Evolutionary conservation across 2,797 vertebrate species (phyloP), one percentile per base, ranked within the genome.

Genomic region (Ceyx erithaca): DNA sequence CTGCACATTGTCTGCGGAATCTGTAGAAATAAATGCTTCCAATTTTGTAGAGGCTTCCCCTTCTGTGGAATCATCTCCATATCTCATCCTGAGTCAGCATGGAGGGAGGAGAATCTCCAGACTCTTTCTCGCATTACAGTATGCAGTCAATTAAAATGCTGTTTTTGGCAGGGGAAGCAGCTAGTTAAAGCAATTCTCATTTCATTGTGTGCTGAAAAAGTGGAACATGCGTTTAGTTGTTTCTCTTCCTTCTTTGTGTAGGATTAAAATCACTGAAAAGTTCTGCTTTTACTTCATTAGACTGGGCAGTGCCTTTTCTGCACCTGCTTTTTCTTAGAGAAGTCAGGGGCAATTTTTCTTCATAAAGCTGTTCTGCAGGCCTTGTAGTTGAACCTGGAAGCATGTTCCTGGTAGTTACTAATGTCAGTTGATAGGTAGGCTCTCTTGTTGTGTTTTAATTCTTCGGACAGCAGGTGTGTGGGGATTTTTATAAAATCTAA

Each of bases 61-160:
- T 71, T 80, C 20, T n/a, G 16, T 71, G 12, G 41, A 72, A 33
- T n/a, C 8, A n/a, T 89, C 9, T 51, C 6, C 19, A 18, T n/a
- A 20, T 78, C 80, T 70, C 17, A 17, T 43, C 43, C 8, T 31
- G 25, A 64, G 11, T 51, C 62, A 43, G 52, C 66, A 64, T 8
- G 13, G 30, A 75, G 49, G 10, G 37, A 63, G 6, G 11, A 57
- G 46, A 49, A n/a, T 57, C 28, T 72, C 43, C 1, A 5, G 51
- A 85, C 49, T 18, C 12, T 51, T 90, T 82, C 18, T 67, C 59
- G 59, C 12, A 20, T 35, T 55, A 20, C 13, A 2, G 62, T 54
- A 63, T 1, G 1, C 13, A 45, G 31, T 12, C 0, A 2, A n/a
- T 7, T 7, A 77, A 71, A 54, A 73, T 8, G 12, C 7, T 41